Percentiles rank a stretch among this genome's conserved stretches.
Evolutionary conservation across 2,113 vertebrate species (phyloP).

Genomic region (Condylura cristata): DNA sequence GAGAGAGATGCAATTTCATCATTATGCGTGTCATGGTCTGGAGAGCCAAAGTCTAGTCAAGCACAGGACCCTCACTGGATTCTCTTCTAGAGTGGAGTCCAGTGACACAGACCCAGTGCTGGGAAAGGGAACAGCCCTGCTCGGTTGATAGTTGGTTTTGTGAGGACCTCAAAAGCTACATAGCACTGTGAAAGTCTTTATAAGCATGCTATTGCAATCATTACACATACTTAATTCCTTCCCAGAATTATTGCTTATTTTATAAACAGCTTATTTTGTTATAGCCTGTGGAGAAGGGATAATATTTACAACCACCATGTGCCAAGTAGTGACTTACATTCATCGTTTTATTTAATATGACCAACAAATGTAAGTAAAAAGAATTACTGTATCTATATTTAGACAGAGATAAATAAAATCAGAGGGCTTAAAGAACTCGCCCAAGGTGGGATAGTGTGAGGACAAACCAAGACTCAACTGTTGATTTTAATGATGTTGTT

Average conservation of each 20-base stretch:
- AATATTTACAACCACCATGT: not conserved
- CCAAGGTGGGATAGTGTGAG: not conserved
- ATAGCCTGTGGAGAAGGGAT: not conserved
- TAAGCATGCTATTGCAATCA: not conserved
- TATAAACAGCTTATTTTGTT: not conserved
- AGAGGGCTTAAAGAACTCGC: not conserved
- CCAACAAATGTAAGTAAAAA: not conserved
- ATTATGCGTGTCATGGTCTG: not conserved
- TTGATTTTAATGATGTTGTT: not conserved
- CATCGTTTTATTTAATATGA: constrained; percentile 6
- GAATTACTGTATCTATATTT: constrained; percentile 40
- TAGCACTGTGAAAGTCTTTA: not conserved
- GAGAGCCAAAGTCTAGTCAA: not conserved
- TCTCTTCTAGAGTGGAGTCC: not conserved
- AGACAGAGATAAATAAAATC: not conserved
- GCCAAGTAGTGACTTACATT: not conserved
- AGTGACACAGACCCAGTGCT: not conserved
- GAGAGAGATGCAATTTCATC: not conserved
- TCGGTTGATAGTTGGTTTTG: not conserved
- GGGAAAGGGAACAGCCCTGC: not conserved
- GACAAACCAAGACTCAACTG: not conserved
- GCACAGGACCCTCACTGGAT: not conserved
- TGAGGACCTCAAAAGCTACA: not conserved
- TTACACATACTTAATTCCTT: not conserved
- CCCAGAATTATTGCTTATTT: not conserved